Percentiles rank a stretch among this genome's conserved stretches.
Conservation (phyloP, 2,113 vertebrate genomes). For the Cryptotis parvus region DNA sequence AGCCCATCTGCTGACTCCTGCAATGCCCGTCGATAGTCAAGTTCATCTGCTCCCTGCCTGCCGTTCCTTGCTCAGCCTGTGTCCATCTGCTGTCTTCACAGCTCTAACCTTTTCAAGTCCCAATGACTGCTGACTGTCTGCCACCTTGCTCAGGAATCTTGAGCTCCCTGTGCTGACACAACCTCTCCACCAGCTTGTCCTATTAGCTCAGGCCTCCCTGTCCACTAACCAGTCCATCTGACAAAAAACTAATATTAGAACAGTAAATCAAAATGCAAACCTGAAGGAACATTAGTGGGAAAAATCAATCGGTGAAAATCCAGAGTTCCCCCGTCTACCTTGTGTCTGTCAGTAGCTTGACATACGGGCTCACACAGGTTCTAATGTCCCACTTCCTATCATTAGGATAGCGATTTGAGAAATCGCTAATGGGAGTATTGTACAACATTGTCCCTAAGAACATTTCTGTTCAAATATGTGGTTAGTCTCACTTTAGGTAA, state of each 20-base stretch:
- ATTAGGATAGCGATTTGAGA: too few relatives aligned
- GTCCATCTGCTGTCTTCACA: constrained; percentile 76
- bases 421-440: neutral
- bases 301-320: neutral
- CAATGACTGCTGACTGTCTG: neutral
- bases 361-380: neutral
- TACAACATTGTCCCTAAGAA: neutral
- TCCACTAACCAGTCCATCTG: neutral
- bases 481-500: neutral
- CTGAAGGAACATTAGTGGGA: neutral
- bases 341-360: neutral
- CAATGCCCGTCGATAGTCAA: constrained; percentile 59
- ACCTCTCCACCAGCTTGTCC: neutral
- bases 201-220: neutral
- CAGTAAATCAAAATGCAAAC: neutral
- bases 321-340: neutral
- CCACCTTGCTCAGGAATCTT: neutral
- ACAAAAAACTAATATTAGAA: neutral
- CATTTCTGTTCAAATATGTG: neutral
- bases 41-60: constrained; percentile 71
- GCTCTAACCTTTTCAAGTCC: constrained; percentile 74
- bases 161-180: constrained; percentile 55
- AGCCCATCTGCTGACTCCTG: constrained; percentile 74
- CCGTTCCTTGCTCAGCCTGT: too few relatives aligned
- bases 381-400: neutral